Percentiles rank a stretch among this genome's conserved stretches.
These are phyloP conservation scores for Leptinotarsa tumamoca DNA, from an alignment of 2,888 invertebrate species.

Conservation along the genomic window DNA sequence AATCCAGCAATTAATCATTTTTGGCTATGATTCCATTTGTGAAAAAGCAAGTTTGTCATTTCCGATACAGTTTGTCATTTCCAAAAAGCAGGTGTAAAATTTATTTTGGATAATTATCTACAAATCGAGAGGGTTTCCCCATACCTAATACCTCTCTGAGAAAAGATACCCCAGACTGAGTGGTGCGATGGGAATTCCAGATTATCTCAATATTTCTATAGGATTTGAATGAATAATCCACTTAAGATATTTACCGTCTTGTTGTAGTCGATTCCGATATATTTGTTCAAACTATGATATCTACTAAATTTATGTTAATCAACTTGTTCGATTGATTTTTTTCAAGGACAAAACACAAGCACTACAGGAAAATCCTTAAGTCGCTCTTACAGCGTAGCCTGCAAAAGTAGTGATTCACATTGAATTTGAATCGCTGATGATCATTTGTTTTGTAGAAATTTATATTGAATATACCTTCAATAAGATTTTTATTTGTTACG, in stretches of 20 bases:
- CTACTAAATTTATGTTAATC: too few species aligned
- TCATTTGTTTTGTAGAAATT: too few species aligned
- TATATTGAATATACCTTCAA: too few species aligned
- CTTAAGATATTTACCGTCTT: not conserved
- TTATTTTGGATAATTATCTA: slow-evolving; percentile 5
- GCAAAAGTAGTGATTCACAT: too few species aligned
- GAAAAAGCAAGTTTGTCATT: slow-evolving; percentile 9
- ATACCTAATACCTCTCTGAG: slow-evolving; percentile 3
- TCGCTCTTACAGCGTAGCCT: too few species aligned
- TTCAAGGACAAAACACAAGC: too few species aligned
- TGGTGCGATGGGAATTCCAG: slow-evolving; percentile 14
- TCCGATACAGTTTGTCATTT: not conserved
- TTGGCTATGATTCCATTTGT: not conserved
- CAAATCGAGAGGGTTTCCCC: not conserved
- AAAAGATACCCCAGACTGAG: not conserved
- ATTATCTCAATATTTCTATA: slow-evolving; percentile 14
- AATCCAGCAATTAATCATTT: not conserved
- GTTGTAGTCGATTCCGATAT: not conserved
- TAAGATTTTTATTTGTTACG: too few species aligned
- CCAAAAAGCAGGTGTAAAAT: not conserved
- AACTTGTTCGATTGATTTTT: too few species aligned
- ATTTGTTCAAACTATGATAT: not conserved
- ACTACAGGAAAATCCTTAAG: too few species aligned
- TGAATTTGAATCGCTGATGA: too few species aligned
- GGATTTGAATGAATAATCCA: slow-evolving; percentile 4